phyloP scores from a whole-genome alignment of 2,888 invertebrate species.

The Volucella inflata region DNA sequence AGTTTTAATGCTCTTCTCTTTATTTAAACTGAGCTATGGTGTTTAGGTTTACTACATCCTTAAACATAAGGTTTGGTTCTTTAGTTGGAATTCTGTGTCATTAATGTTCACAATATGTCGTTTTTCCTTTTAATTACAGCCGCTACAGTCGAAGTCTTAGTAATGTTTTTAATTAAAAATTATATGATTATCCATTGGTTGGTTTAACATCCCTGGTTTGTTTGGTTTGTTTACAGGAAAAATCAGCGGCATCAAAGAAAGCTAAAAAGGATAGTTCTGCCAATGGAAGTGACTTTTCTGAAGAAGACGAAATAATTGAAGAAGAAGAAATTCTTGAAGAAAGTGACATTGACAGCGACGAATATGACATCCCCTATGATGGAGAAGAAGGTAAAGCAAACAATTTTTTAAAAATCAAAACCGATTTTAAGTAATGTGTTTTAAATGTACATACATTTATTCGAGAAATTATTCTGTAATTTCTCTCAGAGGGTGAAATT shows the following conservation, averaged over 20 bases:
- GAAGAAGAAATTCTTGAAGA: slow-evolving; percentile 75
- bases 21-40: neutral
- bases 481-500: neutral
- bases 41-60: neutral
- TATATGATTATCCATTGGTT: neutral
- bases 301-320: slow-evolving; percentile 82
- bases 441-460: no score
- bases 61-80: neutral
- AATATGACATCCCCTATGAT: slow-evolving; percentile 83
- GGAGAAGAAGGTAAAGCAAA: slow-evolving; percentile 80
- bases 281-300: slow-evolving; percentile 76
- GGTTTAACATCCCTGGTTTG: neutral
- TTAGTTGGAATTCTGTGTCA: neutral
- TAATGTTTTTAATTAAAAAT: neutral
- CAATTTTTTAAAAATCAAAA: slow-evolving; percentile 24
- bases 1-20: neutral
- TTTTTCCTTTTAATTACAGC: no score
- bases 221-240: slow-evolving; percentile 79
- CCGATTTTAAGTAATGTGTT: slow-evolving; percentile 5
- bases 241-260: slow-evolving; percentile 83
- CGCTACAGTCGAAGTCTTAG: neutral
- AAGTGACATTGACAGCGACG: slow-evolving; percentile 83
- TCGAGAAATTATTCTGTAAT: neutral
- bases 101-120: neutral
- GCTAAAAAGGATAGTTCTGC: slow-evolving; percentile 82